A percentile compares a stretch with the other conserved stretches of the same genome.
These are phyloP conservation scores for Haliclystus octoradiatus DNA, from an alignment of 30 jellyfish, hydroid and myxozoan genomes.

Conservation along the genomic window DNA sequence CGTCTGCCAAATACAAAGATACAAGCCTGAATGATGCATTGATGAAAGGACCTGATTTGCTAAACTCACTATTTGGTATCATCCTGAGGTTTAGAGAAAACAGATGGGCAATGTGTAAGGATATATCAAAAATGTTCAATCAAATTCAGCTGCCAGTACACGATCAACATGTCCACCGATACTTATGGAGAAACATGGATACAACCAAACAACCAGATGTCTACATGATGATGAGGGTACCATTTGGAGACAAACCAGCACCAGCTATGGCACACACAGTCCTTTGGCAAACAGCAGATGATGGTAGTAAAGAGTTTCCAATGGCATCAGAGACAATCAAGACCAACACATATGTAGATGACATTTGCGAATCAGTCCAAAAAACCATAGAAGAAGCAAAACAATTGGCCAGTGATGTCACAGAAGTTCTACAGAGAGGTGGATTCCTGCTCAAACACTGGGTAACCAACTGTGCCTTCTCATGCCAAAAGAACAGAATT, in stretches of 20 bases:
- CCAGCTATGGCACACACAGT: too few species aligned
- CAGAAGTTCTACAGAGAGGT: constrained; percentile 12
- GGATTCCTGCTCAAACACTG: constrained; percentile 33
- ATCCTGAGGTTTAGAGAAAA: too few species aligned
- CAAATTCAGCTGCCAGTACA: constrained; percentile 8
- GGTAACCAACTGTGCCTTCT: too few species aligned
- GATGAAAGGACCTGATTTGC: too few species aligned
- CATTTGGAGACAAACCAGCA: too few species aligned
- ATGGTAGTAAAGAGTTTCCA: constrained; percentile 6
- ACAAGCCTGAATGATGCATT: too few species aligned
- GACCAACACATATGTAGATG: constrained; percentile 31
- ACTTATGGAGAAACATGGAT: constrained; percentile 24
- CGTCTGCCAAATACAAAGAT: not conserved
- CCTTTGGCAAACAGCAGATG: constrained; percentile 25
- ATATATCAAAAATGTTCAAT: constrained; percentile 31
- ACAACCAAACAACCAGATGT: constrained; percentile 14
- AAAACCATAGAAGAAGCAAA: constrained; percentile 33
- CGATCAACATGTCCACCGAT: constrained; percentile 43
- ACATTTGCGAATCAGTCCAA: constrained; percentile 39
- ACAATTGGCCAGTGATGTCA: constrained; percentile 23
- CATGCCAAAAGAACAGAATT: too few species aligned
- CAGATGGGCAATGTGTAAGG: constrained; percentile 19
- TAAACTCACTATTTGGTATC: too few species aligned
- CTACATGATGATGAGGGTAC: constrained; percentile 21
- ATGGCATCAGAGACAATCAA: constrained; percentile 22